phyloP scores from a whole-genome alignment of 2,113 vertebrate genomes.

The Ptilonorhynchus violaceus region DNA sequence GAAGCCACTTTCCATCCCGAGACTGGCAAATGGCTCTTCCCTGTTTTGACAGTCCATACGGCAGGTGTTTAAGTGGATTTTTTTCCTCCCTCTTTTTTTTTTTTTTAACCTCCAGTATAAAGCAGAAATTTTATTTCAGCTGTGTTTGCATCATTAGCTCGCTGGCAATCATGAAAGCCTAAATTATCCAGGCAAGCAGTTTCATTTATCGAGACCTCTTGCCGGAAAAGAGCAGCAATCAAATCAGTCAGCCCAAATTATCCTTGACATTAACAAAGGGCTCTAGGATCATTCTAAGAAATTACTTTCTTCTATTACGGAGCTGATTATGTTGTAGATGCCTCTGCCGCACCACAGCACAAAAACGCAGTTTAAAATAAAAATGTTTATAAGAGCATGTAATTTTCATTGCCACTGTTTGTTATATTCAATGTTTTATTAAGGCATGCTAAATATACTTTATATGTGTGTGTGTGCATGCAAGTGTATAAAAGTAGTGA shows the following conservation, averaged over 20 bases:
- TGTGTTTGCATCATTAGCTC: slow-evolving; percentile 63
- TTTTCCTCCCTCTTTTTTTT: rapidly evolving
- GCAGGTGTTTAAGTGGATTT: slow-evolving; percentile 10
- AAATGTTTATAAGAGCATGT: slow-evolving; percentile 1
- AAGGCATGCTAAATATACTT: slow-evolving; percentile 19
- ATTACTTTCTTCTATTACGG: slow-evolving; percentile 47
- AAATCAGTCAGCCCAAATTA: slow-evolving; percentile 69
- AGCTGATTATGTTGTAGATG: slow-evolving; percentile 36
- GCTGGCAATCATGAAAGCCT: slow-evolving; percentile 57
- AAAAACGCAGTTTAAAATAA: slow-evolving; percentile 5
- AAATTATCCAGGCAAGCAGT: slow-evolving; percentile 65
- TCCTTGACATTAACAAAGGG: slow-evolving; percentile 66
- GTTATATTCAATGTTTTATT: not conserved
- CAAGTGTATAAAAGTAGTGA: not conserved
- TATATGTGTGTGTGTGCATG: not conserved
- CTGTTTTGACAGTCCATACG: not conserved
- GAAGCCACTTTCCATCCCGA: not conserved
- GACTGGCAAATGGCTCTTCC: not conserved
- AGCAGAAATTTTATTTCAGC: slow-evolving; percentile 57
- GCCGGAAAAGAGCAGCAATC: slow-evolving; percentile 52
- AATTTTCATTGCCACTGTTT: slow-evolving; percentile 48
- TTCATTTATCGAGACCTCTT: slow-evolving; percentile 62
- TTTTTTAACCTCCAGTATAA: not conserved
- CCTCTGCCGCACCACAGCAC: not conserved
- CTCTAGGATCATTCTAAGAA: slow-evolving; percentile 56